phyloP scores from a whole-genome alignment of 2,888 invertebrate species.

The Nomada ruficornis region DNA sequence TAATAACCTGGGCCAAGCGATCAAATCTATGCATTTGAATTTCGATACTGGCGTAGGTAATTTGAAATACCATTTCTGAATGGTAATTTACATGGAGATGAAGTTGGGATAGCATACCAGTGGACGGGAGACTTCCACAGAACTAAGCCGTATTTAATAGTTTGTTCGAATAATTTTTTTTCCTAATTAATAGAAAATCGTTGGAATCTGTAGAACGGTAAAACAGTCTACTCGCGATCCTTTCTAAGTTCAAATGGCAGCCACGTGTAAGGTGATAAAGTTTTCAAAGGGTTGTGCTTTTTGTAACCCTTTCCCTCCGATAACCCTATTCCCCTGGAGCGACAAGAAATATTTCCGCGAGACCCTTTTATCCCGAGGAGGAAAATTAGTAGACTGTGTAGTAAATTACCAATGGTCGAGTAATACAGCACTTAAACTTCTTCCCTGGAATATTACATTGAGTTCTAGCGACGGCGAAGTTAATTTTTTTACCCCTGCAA shows the following conservation, averaged over 20 bases:
- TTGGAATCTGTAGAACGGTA: too few relatives aligned
- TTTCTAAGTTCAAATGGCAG: slow-evolving; percentile 31
- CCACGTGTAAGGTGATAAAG: slow-evolving; percentile 22
- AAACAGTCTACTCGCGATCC: background rate
- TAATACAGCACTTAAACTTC: too few relatives aligned
- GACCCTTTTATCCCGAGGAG: slow-evolving; percentile 31
- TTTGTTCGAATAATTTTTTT: too few relatives aligned
- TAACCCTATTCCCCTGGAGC: background rate
- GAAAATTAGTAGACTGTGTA: slow-evolving; percentile 6
- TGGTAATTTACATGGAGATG: background rate
- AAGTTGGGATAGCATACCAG: too few relatives aligned
- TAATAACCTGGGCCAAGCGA: too few relatives aligned
- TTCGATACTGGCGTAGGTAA: background rate
- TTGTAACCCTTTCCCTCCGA: slow-evolving; percentile 13
- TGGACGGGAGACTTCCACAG: too few relatives aligned
- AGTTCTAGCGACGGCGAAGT: background rate
- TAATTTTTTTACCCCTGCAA: background rate
- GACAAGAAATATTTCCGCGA: slow-evolving; percentile 8
- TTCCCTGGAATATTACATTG: background rate
- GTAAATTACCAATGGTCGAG: slow-evolving; percentile 5
- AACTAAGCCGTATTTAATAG: too few relatives aligned
- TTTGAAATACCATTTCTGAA: background rate
- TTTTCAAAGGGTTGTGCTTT: background rate
- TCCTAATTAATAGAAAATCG: too few relatives aligned
- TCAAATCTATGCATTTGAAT: background rate